phyloP scores from a whole-genome alignment of 2,797 vertebrate species.

The Bovichtus diacanthus region DNA sequence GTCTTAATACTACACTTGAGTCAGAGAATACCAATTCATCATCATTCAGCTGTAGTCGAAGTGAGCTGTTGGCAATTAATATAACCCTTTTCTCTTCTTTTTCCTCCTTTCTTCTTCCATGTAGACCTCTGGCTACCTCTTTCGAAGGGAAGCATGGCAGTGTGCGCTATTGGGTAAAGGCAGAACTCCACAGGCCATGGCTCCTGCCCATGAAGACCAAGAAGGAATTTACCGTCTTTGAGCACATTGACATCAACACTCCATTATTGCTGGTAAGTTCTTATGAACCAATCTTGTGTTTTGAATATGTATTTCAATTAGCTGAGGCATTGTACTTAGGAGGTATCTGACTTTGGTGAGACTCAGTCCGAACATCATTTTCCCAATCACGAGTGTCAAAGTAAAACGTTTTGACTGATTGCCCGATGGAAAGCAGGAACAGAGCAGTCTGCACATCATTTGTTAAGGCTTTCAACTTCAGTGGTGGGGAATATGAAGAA shows the following conservation, averaged over 20 bases:
- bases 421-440: background rate
- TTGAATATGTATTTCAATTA: background rate
- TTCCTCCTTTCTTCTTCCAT: background rate
- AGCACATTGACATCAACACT: conserved; percentile 99
- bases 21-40: background rate
- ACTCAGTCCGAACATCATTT: background rate
- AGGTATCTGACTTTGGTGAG: background rate
- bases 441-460: background rate
- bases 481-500: background rate
- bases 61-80: background rate
- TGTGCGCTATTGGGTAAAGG: conserved; percentile 99
- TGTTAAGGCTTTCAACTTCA: background rate
- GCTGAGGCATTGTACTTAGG: background rate
- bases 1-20: background rate
- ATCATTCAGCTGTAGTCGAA: background rate
- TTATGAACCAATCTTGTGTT: background rate
- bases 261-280: conserved; percentile 94
- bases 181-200: conserved; percentile 98
- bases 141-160: conserved; percentile 99
- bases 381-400: conserved; percentile 3
- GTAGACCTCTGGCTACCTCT: conserved; percentile 99
- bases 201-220: conserved; percentile 99
- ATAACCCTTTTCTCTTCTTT: conserved; percentile 11
- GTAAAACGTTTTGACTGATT: background rate
- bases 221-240: conserved; percentile 99